Evolutionary conservation across 2,113 vertebrate genomes (phyloP).

Genomic region (Channa argus): DNA sequence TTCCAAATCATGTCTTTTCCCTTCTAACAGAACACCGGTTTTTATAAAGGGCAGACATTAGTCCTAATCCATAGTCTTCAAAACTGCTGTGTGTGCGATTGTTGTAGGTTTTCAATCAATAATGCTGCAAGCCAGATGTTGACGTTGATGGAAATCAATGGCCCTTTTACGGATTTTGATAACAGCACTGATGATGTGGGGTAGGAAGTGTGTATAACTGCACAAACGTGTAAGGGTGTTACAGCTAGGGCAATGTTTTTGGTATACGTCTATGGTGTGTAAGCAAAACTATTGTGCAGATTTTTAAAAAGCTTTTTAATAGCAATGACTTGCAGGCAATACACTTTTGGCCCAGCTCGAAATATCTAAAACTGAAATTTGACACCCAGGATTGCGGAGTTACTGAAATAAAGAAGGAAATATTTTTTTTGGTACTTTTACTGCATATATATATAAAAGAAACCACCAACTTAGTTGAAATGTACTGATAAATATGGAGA

Average conservation of each 20-base stretch:
- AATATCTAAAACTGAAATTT: background rate
- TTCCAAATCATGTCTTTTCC: constrained; percentile 26
- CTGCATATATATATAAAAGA: too few species aligned
- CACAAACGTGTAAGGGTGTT: background rate
- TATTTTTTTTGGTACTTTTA: background rate
- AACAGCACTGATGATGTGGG: constrained; percentile 19
- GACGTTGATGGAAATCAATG: constrained; percentile 71
- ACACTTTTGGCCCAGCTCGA: background rate
- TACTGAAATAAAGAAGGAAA: background rate
- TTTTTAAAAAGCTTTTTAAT: background rate
- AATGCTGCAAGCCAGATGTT: constrained; percentile 63
- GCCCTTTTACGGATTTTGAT: constrained; percentile 45
- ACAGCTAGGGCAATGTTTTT: constrained; percentile 1
- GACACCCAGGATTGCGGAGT: background rate
- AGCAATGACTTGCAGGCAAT: background rate
- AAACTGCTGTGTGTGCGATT: constrained; percentile 41
- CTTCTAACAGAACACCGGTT: constrained; percentile 11
- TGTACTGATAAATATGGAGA: background rate
- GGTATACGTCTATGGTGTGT: background rate
- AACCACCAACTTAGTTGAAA: too few species aligned
- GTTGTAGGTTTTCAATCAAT: constrained; percentile 61
- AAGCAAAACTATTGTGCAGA: background rate
- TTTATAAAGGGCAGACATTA: constrained; percentile 30
- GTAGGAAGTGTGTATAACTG: background rate
- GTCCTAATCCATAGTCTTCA: constrained; percentile 56